Percentiles rank a stretch among this genome's conserved stretches.
Evolutionary conservation across 2,888 invertebrate genomes (phyloP).

Genomic region (Ariolimax columbianus): DNA sequence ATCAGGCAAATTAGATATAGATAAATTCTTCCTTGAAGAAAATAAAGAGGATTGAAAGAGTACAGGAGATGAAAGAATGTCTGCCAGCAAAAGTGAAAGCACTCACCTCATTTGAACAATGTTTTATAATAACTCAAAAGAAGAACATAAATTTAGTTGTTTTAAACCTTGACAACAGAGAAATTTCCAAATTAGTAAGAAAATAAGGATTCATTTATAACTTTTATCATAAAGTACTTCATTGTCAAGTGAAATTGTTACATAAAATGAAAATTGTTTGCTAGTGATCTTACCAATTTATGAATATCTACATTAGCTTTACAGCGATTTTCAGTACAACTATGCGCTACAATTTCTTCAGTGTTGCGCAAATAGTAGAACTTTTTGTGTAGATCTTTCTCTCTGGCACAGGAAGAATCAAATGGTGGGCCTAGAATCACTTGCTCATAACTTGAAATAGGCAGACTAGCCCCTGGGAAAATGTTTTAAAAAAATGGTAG

Average conservation of each 20-base stretch:
- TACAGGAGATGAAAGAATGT: too few relatives aligned
- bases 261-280: neutral
- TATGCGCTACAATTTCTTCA: slow-evolving; percentile 38
- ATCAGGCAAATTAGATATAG: too few relatives aligned
- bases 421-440: slow-evolving; percentile 10
- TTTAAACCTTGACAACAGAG: too few relatives aligned
- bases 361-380: slow-evolving; percentile 9
- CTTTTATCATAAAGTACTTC: neutral
- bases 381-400: neutral
- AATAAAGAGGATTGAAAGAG: too few relatives aligned
- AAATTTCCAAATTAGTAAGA: too few relatives aligned
- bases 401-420: neutral
- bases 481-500: neutral
- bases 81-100: too few relatives aligned
- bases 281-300: slow-evolving; percentile 30
- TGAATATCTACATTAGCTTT: slow-evolving; percentile 21
- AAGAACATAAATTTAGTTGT: too few relatives aligned
- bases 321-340: slow-evolving; percentile 26
- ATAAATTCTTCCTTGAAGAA: too few relatives aligned
- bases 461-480: slow-evolving; percentile 18
- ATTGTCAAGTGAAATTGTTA: neutral
- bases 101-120: too few relatives aligned
- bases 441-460: slow-evolving; percentile 25
- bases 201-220: too few relatives aligned
- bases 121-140: too few relatives aligned